phyloP scores from a whole-genome alignment of 2,113 vertebrate species.

The Leptodactylus fuscus region DNA sequence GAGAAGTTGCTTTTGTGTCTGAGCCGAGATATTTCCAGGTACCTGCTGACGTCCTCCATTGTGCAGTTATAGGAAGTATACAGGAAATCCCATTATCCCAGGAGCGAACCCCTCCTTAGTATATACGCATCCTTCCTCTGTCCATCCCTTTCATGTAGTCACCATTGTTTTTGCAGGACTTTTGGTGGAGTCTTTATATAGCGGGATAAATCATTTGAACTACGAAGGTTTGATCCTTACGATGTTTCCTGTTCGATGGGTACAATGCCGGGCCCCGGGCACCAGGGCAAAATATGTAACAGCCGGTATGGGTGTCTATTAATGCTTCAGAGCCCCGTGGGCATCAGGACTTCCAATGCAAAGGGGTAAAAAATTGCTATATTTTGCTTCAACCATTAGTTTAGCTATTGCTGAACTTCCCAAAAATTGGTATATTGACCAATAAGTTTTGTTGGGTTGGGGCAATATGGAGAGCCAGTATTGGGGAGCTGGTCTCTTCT shows the following conservation, averaged over 20 bases:
- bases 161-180: neutral
- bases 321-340: neutral
- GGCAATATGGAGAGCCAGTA: too few species aligned
- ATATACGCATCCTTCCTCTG: neutral
- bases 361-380: too few species aligned
- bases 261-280: too few species aligned
- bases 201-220: neutral
- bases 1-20: too few species aligned
- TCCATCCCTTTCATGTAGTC: neutral
- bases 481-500: too few species aligned
- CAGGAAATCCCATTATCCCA: neutral
- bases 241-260: too few species aligned
- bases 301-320: too few species aligned
- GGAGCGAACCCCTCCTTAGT: neutral
- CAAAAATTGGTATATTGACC: too few species aligned
- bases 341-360: neutral
- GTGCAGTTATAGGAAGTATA: neutral
- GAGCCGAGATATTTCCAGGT: neutral
- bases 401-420: too few species aligned
- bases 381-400: too few species aligned
- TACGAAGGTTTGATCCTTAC: neutral
- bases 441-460: too few species aligned
- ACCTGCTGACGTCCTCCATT: neutral
- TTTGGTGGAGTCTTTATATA: too few species aligned
- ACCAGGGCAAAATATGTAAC: neutral